Evolutionary conservation across 2,888 invertebrate species (phyloP), one percentile per base, ranked within the genome.

Genomic region (Rhingia campestris): DNA sequence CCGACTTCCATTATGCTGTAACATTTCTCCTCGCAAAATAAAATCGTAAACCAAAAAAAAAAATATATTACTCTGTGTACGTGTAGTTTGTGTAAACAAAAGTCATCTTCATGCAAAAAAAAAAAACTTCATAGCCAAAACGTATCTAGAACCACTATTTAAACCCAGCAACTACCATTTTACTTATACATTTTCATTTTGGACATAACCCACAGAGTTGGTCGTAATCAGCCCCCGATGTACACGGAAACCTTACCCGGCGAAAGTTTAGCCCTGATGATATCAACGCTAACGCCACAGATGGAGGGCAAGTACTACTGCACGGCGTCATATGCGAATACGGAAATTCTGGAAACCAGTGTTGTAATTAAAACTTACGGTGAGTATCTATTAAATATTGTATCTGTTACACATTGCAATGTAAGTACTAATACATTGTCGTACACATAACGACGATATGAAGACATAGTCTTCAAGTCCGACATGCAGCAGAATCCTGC

Each of bases 231-330:
- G 75, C 93, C 95, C 7, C 92, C 93, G 86, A 94, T 95, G 92
- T 95, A 94, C 91, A 94, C 95, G 72, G 95, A 95, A 88, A 92
- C 93, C 80, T 91, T 94, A 90, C 93, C 93, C 67, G 93, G 93
- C 47, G 95, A 94, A 88, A 94, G 94, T 86, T 92, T 95, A 87
- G 93, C 94, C 72, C 93, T 97, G 79, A 95, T 96, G 90, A 96
- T 97, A 90, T 93, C 94, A 61, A 94, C 94, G 43, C 92, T 97
- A 87, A 93, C 94, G 47, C 94, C 95, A 86, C 93, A 95, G 73
- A 95, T 97, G 93, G 95, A 94, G 43, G 97, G 97, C 76, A 94
- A 92, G 87, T 97, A 97, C 92, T 95, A 94, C 81, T 97, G 97
- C 89, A 93, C 93, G 35, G 96, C 96, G n/a, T 94, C 93, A 79